phyloP scores from a whole-genome alignment of 2,113 vertebrate genomes.

The Mastomys natalensis region DNA sequence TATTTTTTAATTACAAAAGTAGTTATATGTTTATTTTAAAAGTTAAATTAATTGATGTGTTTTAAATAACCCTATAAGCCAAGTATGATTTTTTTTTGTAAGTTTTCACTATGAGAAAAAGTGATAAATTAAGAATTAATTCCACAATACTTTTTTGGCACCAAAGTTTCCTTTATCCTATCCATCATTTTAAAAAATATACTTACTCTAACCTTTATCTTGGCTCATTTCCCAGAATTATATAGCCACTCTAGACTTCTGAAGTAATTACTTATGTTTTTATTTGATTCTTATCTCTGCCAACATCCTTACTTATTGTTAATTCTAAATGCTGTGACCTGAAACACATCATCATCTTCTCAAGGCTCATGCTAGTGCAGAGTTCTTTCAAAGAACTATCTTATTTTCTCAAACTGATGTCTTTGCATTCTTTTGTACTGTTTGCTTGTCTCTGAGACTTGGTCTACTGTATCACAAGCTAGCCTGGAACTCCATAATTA shows the following conservation, averaged over 20 bases:
- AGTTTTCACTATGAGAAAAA: conserved; percentile 65
- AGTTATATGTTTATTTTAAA: neutral
- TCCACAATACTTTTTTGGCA: conserved; percentile 66
- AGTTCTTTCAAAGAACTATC: conserved; percentile 73
- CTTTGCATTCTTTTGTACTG: neutral
- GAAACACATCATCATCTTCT: conserved; percentile 80
- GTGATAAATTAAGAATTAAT: conserved; percentile 65
- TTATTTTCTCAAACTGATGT: conserved; percentile 60
- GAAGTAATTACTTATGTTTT: conserved; percentile 85
- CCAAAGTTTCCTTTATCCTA: conserved; percentile 69
- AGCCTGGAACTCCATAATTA: neutral
- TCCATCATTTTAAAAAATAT: conserved; percentile 68
- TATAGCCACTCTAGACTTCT: conserved; percentile 72
- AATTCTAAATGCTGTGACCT: conserved; percentile 78
- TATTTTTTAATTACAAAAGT: conserved; percentile 20
- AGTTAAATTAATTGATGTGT: conserved; percentile 43
- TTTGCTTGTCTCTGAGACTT: neutral
- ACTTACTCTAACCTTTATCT: conserved; percentile 73
- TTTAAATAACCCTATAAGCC: neutral
- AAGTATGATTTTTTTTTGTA: conserved; percentile 40
- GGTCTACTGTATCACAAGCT: neutral
- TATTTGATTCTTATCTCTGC: conserved; percentile 83
- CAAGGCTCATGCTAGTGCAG: conserved; percentile 81
- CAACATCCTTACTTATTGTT: conserved; percentile 82
- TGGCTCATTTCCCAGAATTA: conserved; percentile 86